Evolutionary conservation across 2,888 invertebrate species (phyloP).

Genomic region (Noctuana brunneofusca): DNA sequence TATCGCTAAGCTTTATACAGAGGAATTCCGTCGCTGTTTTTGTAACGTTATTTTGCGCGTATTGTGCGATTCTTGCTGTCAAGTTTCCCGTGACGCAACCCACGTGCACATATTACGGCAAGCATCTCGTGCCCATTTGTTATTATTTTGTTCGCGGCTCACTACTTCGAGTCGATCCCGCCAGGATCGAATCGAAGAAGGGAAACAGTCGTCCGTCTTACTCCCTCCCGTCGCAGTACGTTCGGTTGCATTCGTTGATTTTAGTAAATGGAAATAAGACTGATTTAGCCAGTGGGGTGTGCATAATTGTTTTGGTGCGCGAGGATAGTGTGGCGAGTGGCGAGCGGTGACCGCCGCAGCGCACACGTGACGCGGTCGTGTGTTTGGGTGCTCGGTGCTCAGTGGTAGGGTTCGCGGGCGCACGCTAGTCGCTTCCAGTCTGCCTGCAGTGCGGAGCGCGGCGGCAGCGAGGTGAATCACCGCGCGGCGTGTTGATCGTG

Average conservation of each 20-base stretch:
- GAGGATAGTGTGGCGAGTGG: constrained; percentile 60
- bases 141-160: constrained; percentile 87
- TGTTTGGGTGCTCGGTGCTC: constrained; percentile 68
- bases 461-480: constrained; percentile 74
- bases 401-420: constrained; percentile 69
- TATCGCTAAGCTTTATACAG: constrained; percentile 54
- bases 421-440: constrained; percentile 63
- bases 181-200: constrained; percentile 67
- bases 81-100: constrained; percentile 74
- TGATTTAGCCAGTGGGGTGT: constrained; percentile 57
- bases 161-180: constrained; percentile 84
- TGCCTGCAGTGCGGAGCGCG: constrained; percentile 75
- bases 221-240: constrained; percentile 59
- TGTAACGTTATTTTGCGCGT: constrained; percentile 48
- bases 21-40: constrained; percentile 61
- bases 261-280: constrained; percentile 59
- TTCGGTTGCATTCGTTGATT: constrained; percentile 54
- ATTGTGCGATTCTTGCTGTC: constrained; percentile 44
- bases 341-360: constrained; percentile 55
- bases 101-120: constrained; percentile 78
- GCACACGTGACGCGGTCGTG: constrained; percentile 74
- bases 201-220: constrained; percentile 68
- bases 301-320: constrained; percentile 64
- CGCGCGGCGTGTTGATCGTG: constrained; percentile 73
- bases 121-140: constrained; percentile 86